Evolutionary conservation across 2,888 invertebrate species (phyloP), one percentile per base, ranked within the genome.

Genomic region (Leistus spinibarbis): DNA sequence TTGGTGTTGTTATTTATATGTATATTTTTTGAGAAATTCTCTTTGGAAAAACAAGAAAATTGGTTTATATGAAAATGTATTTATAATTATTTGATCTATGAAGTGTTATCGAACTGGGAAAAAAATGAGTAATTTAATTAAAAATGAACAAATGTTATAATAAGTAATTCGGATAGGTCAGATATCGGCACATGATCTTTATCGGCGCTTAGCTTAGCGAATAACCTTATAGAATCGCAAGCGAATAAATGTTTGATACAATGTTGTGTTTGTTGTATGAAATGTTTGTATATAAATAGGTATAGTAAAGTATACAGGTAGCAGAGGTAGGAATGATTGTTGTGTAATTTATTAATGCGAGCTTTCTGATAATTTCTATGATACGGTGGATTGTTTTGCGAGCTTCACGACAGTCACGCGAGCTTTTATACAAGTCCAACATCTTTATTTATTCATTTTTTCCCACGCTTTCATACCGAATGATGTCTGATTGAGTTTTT

Each of bases 401-500:
- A 73, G 73, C 73, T 62, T 73, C 23, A 5, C 16, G 53, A 54
- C 54, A 60, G 62, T 54, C 73, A 73, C 73, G 73, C 73, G 53
- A 73, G 67, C 66, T 67, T 73, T 67, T 73, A 57, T 67, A 67
- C 67, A 40, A 56, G 73, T 67, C 22, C 54, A 73, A 73, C 73
- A 73, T 73, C 60, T 67, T 73, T 73, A 73, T 73, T 73, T 73
- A 73, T 73, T 73, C 73, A 73, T 67, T 73, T 73, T 73, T 73
- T 73, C 73, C 73, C 73, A 73, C 73, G 73, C 57, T 67, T 73
- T 20, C 60, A 40, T 40, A 40, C 40, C 40, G 40, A 40, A 40
- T 40, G 64, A 24, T 24, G 24, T 17, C 10, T 65, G 65, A 56
- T 54, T 54, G 70, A 54, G 53, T 70, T 69, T 17, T 22, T 66